Evolutionary conservation across 2,113 vertebrate genomes (phyloP).

Genomic region (Lanius ludovicianus): DNA sequence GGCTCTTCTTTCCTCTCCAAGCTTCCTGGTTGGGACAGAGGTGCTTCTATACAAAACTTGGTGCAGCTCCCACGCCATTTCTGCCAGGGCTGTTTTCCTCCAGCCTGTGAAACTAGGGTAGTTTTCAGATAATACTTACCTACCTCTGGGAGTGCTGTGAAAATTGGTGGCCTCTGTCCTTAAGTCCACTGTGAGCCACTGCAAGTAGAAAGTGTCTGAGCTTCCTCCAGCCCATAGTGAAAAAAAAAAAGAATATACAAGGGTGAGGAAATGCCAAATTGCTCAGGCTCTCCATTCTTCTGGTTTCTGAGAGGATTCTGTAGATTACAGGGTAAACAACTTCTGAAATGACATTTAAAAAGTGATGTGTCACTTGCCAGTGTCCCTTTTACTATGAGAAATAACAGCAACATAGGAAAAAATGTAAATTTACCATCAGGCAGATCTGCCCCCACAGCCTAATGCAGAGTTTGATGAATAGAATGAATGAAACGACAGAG

Average conservation of each 20-base stretch:
- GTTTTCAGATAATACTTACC: background rate
- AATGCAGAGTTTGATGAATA: constrained; percentile 33
- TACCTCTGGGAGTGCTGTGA: background rate
- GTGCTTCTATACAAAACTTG: background rate
- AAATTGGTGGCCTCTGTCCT: background rate
- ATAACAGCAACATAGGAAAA: constrained; percentile 15
- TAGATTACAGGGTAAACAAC: constrained; percentile 50
- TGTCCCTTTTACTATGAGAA: constrained; percentile 39
- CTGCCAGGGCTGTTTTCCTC: background rate
- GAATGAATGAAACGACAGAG: constrained; percentile 41
- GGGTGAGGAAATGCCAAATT: background rate
- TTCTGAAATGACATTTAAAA: background rate
- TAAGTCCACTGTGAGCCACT: background rate
- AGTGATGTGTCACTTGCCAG: constrained; percentile 4
- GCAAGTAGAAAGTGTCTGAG: background rate
- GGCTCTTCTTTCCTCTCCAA: background rate
- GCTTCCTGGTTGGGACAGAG: background rate
- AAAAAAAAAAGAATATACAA: background rate
- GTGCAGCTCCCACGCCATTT: background rate
- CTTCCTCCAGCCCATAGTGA: background rate
- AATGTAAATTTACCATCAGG: constrained; percentile 47
- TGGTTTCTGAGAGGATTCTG: constrained; percentile 9
- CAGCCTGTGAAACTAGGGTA: background rate
- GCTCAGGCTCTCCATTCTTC: constrained; percentile 11
- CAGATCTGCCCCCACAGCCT: constrained; percentile 14